phyloP scores from a whole-genome alignment of 2,888 invertebrate genomes.

The Apeira syringaria region DNA sequence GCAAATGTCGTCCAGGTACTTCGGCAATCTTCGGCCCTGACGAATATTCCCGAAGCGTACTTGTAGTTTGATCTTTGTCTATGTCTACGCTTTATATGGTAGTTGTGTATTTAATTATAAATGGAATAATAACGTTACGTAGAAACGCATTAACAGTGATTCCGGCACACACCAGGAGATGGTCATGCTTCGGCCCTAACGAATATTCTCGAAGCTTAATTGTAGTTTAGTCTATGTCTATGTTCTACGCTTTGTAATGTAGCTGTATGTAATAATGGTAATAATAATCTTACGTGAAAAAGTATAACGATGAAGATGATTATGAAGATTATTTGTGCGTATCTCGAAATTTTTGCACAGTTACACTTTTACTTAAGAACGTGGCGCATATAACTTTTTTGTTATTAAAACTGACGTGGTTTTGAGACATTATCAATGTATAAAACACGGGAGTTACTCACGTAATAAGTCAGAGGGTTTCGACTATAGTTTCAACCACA shows the following conservation, averaged over 20 bases:
- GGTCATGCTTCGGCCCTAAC: constrained; percentile 39
- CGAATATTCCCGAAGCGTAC: constrained; percentile 42
- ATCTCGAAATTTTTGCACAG: too few relatives aligned
- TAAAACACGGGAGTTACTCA: too few relatives aligned
- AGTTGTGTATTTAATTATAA: not conserved
- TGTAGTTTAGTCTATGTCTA: constrained; percentile 26
- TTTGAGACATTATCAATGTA: too few relatives aligned
- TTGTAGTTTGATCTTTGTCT: constrained; percentile 27
- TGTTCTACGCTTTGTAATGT: constrained; percentile 20
- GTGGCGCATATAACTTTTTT: too few relatives aligned
- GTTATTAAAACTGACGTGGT: too few relatives aligned
- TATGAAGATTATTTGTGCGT: too few relatives aligned
- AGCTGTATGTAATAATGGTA: too few relatives aligned
- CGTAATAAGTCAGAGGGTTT: too few relatives aligned
- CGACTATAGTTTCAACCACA: too few relatives aligned
- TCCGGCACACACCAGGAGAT: constrained; percentile 30
- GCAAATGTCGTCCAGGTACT: constrained; percentile 68
- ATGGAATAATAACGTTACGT: not conserved
- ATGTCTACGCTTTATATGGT: not conserved
- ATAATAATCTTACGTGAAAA: too few relatives aligned
- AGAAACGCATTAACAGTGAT: not conserved
- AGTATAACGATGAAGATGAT: too few relatives aligned
- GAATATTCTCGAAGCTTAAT: constrained; percentile 39
- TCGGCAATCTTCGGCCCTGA: constrained; percentile 42
- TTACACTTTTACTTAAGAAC: too few relatives aligned